Evolutionary conservation across 2,113 vertebrate species (phyloP), one percentile per base, ranked within the genome.

Genomic region (Meles meles): DNA sequence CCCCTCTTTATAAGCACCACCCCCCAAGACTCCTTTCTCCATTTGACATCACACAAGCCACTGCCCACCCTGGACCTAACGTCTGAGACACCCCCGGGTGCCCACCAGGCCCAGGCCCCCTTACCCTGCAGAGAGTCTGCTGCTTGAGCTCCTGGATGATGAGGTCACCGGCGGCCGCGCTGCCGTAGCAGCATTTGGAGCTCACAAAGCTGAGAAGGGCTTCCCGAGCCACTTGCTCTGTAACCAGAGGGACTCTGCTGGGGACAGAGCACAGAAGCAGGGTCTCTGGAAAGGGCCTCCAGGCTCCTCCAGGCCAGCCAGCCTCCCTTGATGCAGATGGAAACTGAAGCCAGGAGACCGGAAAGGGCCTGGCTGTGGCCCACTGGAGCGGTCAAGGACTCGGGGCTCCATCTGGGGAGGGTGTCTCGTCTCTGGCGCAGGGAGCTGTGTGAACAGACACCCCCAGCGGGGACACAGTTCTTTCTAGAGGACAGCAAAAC

Each of bases 161-260:
- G 2, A 99, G 98, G 97, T 99, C 98, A 4, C 98, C 97, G 0
- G 99, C 99, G 0, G 98, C 99, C 20, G 98, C 97, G 27, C 98
- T 98, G 97, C 99, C 99, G 9, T 99, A 99, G 31, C 96, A 99
- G 98, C 99, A 99, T 14, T 98, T 99, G 7, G 98, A 98, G 76
- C 98, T 98, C 61, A 99, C 98, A 21, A 99, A 99, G 97, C 97
- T 98, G 37, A 99, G 97, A 29, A 99, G 97, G 55, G 99, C 99
- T 3, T 98, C 98, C 21, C 99, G 97, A 34, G 99, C 99, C 79
- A 94, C 94, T 1, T 99, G 99, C 95, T 99, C 99, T 0, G 99
- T 99, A 81, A 99, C 97, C 0, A 74, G 81, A 1, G 99, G 99
- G 27, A 99, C 80, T 37, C 99, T 99, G 96, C 1, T 25, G 23